phyloP scores from a whole-genome alignment of 1,140 invertebrate species.

The Leptestheria dahalacensis region DNA sequence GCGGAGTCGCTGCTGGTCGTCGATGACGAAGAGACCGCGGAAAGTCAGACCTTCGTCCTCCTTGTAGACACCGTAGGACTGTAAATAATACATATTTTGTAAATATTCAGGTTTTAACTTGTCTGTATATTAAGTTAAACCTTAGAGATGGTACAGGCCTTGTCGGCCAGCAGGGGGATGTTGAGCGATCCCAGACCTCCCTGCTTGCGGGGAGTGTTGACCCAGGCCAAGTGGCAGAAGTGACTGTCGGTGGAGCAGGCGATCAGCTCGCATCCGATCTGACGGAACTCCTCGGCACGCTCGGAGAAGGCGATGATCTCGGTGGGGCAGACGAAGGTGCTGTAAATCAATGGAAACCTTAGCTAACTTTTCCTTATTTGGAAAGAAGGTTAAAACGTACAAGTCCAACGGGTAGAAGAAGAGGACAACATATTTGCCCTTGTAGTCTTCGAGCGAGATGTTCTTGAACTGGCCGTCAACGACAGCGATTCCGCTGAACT shows the following conservation, averaged over 20 bases:
- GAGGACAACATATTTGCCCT: constrained; percentile 90
- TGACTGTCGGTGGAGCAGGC: constrained; percentile 89
- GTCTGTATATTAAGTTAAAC: constrained; percentile 21
- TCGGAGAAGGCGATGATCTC: constrained; percentile 93
- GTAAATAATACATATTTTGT: neutral
- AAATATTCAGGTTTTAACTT: neutral
- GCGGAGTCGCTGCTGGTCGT: constrained; percentile 41
- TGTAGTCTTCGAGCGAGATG: constrained; percentile 68
- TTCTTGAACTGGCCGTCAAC: constrained; percentile 84
- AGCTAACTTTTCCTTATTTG: neutral
- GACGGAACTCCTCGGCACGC: constrained; percentile 67
- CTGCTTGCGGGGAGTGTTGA: constrained; percentile 76
- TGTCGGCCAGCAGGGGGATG: constrained; percentile 77
- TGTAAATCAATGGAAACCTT: neutral
- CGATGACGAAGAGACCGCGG: constrained; percentile 51
- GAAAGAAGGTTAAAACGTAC: constrained; percentile 24
- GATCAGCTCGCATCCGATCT: constrained; percentile 58
- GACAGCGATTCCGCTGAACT: constrained; percentile 71
- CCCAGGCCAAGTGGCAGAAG: constrained; percentile 90
- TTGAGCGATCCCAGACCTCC: constrained; percentile 78
- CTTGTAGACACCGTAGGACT: constrained; percentile 49
- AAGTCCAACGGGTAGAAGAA: constrained; percentile 97
- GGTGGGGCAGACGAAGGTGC: constrained; percentile 46
- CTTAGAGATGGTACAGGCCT: constrained; percentile 83
- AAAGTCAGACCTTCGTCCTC: constrained; percentile 69